phyloP scores from a whole-genome alignment of 2,888 invertebrate genomes.

The Taphrorychus bicolor region DNA sequence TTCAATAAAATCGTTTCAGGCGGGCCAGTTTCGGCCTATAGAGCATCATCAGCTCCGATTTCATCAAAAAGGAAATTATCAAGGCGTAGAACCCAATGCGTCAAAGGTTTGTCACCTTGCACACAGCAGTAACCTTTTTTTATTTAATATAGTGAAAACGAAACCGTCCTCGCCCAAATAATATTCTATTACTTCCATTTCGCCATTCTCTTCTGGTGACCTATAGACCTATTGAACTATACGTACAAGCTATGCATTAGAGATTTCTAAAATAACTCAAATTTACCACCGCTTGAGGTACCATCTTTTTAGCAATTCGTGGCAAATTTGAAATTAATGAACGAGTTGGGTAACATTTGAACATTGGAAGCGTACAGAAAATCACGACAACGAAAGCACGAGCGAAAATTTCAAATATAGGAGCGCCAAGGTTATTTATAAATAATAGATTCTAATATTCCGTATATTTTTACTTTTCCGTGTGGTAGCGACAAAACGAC shows the following conservation, averaged over 20 bases:
- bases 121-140: too few species aligned
- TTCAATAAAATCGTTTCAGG: too few species aligned
- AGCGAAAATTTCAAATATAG: slow-evolving; percentile 10
- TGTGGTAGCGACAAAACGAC: slow-evolving; percentile 1
- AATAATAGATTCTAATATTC: slow-evolving; percentile 14
- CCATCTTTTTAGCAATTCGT: too few species aligned
- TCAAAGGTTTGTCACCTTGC: too few species aligned
- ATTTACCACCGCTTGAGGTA: too few species aligned
- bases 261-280: too few species aligned
- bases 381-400: slow-evolving; percentile 4
- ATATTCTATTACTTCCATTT: not conserved
- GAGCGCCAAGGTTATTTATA: slow-evolving; percentile 15
- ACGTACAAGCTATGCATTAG: not conserved
- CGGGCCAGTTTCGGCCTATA: too few species aligned
- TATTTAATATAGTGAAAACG: too few species aligned
- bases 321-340: too few species aligned
- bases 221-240: not conserved
- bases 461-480: slow-evolving; percentile 12
- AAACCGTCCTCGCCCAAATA: not conserved
- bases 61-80: too few species aligned
- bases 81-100: too few species aligned
- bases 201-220: not conserved
- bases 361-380: not conserved
- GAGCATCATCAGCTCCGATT: too few species aligned
- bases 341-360: not conserved